These are phyloP conservation scores for Vesta saturnalis DNA, from an alignment of 2,888 invertebrate species.

Conservation along the genomic window DNA sequence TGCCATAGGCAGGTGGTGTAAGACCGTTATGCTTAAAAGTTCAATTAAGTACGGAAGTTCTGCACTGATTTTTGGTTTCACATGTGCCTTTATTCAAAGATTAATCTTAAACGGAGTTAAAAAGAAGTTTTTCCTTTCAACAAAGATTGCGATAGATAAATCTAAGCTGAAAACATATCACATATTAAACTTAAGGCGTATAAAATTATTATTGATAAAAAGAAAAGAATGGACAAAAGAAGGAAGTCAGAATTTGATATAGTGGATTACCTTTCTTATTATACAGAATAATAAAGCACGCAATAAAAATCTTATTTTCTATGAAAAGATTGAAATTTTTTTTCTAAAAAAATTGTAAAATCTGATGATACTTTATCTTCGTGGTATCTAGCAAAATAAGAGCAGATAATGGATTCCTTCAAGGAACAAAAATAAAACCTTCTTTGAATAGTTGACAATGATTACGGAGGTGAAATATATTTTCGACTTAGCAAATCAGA, in stretches of 20 bases:
- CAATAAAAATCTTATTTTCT: constrained; percentile 39
- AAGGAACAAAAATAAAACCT: constrained; percentile 31
- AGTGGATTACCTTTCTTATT: constrained; percentile 39
- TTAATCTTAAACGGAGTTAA: constrained; percentile 1
- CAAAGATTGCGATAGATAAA: not conserved
- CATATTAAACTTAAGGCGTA: constrained; percentile 6
- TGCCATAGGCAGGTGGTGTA: constrained; percentile 29
- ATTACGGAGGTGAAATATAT: constrained; percentile 59
- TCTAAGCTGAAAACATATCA: not conserved
- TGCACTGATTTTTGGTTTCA: constrained; percentile 31
- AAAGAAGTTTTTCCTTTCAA: not conserved
- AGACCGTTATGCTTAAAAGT: constrained; percentile 26
- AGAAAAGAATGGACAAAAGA: constrained; percentile 31
- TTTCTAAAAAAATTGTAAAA: constrained; percentile 28
- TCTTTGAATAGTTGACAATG: constrained; percentile 57
- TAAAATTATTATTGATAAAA: not conserved
- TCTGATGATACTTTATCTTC: constrained; percentile 50
- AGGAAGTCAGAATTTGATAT: constrained; percentile 49
- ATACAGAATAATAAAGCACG: constrained; percentile 32
- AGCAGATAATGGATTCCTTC: constrained; percentile 34
- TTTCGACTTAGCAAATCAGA: constrained; percentile 60
- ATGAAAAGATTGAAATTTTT: constrained; percentile 35
- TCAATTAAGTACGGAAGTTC: constrained; percentile 19
- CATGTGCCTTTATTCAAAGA: constrained; percentile 19
- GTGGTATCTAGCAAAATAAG: constrained; percentile 49